Conservation (phyloP, 2,797 vertebrate species). For the Poecile montanus region DNA sequence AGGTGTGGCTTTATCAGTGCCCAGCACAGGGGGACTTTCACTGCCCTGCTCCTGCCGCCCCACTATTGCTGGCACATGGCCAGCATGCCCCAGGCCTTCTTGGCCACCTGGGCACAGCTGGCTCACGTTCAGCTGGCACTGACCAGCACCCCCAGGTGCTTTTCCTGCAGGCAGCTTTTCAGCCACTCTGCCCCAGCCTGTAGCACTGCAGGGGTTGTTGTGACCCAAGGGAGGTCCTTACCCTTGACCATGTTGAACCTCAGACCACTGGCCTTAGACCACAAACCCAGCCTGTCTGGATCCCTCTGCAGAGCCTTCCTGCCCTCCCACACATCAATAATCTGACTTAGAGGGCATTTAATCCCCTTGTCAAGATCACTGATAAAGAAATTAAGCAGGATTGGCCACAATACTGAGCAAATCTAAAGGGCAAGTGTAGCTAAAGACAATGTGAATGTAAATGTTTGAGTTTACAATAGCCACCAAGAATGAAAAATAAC, state of each 20-base stretch:
- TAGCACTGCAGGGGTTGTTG: rapidly evolving
- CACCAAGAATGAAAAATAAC: neutral
- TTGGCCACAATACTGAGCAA: neutral
- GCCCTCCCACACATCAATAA: neutral
- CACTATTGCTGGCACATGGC: rapidly evolving
- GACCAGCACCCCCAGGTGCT: rapidly evolving
- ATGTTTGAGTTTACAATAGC: neutral
- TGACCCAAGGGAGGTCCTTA: rapidly evolving
- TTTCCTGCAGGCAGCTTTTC: rapidly evolving
- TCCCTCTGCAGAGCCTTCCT: neutral
- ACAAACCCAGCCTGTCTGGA: neutral
- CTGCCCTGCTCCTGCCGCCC: neutral
- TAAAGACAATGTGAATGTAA: neutral
- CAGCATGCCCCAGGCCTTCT: neutral
- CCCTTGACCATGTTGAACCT: neutral
- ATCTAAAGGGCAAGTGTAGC: neutral
- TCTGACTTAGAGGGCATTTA: neutral
- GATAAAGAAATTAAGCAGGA: neutral
- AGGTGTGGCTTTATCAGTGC: rapidly evolving
- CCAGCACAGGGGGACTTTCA: rapidly evolving
- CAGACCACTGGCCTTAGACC: neutral
- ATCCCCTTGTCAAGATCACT: neutral
- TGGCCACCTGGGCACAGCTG: neutral
- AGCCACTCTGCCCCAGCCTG: neutral
- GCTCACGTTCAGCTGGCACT: neutral